A percentile compares a stretch with the other conserved stretches of the same genome.
These are phyloP conservation scores for Erpobdella octoculata DNA, from an alignment of 2,888 invertebrate species.

Conservation along the genomic window DNA sequence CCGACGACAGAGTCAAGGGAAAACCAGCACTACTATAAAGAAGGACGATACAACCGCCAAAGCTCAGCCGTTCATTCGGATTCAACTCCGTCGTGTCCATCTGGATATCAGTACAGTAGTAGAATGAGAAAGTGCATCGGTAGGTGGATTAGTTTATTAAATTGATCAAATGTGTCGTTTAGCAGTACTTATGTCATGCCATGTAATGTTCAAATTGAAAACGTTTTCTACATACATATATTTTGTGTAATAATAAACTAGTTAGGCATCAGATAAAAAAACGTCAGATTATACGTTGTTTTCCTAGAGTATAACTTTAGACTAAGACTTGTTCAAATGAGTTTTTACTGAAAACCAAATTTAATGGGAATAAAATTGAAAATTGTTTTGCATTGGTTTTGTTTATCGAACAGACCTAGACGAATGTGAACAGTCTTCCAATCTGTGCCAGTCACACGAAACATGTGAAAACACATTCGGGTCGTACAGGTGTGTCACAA, in stretches of 20 bases:
- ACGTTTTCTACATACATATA: too few relatives aligned
- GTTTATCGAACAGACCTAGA: conserved; percentile 22
- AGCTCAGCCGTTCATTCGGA: not conserved
- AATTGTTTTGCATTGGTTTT: too few relatives aligned
- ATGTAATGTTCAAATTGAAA: too few relatives aligned
- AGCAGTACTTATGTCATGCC: too few relatives aligned
- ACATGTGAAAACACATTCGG: conserved; percentile 75
- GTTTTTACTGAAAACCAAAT: too few relatives aligned
- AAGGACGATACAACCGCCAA: not conserved
- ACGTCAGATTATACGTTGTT: too few relatives aligned
- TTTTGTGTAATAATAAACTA: too few relatives aligned
- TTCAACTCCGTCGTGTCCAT: not conserved
- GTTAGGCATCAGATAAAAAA: too few relatives aligned
- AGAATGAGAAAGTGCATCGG: not conserved
- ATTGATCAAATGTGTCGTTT: too few relatives aligned
- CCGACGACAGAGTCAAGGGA: not conserved
- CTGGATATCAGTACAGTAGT: not conserved
- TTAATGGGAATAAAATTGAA: too few relatives aligned
- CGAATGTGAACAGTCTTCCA: not conserved
- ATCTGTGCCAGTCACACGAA: conserved; percentile 48
- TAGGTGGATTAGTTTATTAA: not conserved
- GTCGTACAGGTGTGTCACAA: conserved; percentile 51
- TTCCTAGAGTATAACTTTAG: too few relatives aligned
- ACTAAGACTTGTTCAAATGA: too few relatives aligned
- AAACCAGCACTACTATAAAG: not conserved